Evolutionary conservation across 23 tunicate genomes (phyloP), one percentile per base, ranked within the genome.

Genomic region (Aplidium turbinatum): DNA sequence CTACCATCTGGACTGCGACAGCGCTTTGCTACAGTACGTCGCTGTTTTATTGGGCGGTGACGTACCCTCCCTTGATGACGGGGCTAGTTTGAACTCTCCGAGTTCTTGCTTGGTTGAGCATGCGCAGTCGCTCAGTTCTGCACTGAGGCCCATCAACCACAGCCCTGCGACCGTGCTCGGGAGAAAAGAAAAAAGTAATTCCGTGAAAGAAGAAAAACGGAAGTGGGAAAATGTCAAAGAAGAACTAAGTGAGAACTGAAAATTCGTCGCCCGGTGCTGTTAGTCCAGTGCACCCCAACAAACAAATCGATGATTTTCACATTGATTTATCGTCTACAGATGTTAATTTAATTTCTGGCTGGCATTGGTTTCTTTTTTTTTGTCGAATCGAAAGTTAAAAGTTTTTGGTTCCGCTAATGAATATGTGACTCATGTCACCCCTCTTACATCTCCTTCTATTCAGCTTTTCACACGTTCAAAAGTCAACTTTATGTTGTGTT

Each of bases 161-260:
- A n/a, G n/a, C n/a, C 2, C 0, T 1, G 6, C 24, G 6, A 13
- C 31, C 24, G 7, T n/a, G n/a, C n/a, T n/a, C n/a, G n/a, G n/a
- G n/a, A n/a, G n/a, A 5, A 62, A 62, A 6, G 38, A 24, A 21
- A 42, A 42, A 9, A 11, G 13, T 42, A 42, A 42, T 30, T 2
- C 5, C 1, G 45, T 22, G 5, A 29, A 2, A 4, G 30, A 31
- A 4, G 72, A 25, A 1, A 29, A 33, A 5, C 2, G 30, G 24
- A 29, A 58, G n/a, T 77, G 82, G 82, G 63, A 62, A 16, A 45
- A 35, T 24, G 42, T 63, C 33, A 61, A 63, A 45, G 82, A 77
- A 47, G 82, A 77, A 63, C 26, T 77, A 47, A 63, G 82, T 77
- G 24, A 57, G 79, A n/a, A 55, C n/a, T n/a, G n/a, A n/a, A n/a